These are phyloP conservation scores for Pantelozetes paolii DNA, from an alignment of 2,888 invertebrate species.

Conservation along the genomic window DNA sequence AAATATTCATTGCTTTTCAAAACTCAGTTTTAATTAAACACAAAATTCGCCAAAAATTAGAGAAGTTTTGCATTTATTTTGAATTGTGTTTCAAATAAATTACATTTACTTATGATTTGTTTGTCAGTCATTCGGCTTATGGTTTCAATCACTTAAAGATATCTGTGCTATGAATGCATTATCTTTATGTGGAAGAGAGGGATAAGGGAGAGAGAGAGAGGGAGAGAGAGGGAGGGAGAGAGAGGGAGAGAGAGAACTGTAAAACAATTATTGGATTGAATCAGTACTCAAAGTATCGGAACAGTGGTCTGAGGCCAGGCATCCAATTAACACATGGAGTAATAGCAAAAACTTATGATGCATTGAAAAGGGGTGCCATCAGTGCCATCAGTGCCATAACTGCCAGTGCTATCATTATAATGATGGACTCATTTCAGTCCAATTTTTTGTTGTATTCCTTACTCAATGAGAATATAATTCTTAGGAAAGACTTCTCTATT, in stretches of 20 bases:
- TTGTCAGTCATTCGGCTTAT: not conserved
- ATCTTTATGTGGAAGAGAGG: slow-evolving; percentile 6
- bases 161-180: not conserved
- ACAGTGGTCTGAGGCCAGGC: not conserved
- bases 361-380: slow-evolving; percentile 6
- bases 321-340: slow-evolving; percentile 5
- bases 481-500: slow-evolving; percentile 6
- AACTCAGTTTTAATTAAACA: not conserved
- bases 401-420: slow-evolving; percentile 13
- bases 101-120: slow-evolving; percentile 6
- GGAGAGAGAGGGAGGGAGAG: too few relatives aligned
- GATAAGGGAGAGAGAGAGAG: too few relatives aligned
- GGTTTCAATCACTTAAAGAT: not conserved
- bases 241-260: too few relatives aligned
- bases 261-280: slow-evolving; percentile 14
- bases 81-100: too few relatives aligned
- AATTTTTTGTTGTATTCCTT: slow-evolving; percentile 11
- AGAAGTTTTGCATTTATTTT: not conserved
- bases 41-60: not conserved
- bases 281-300: not conserved
- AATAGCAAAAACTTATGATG: slow-evolving; percentile 22
- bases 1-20: not conserved
- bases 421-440: slow-evolving; percentile 12
- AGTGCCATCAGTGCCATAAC: not conserved
- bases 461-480: slow-evolving; percentile 13